These are phyloP conservation scores for Cheiracanthium punctorium DNA, from an alignment of 2,888 invertebrate genomes.

Conservation along the genomic window DNA sequence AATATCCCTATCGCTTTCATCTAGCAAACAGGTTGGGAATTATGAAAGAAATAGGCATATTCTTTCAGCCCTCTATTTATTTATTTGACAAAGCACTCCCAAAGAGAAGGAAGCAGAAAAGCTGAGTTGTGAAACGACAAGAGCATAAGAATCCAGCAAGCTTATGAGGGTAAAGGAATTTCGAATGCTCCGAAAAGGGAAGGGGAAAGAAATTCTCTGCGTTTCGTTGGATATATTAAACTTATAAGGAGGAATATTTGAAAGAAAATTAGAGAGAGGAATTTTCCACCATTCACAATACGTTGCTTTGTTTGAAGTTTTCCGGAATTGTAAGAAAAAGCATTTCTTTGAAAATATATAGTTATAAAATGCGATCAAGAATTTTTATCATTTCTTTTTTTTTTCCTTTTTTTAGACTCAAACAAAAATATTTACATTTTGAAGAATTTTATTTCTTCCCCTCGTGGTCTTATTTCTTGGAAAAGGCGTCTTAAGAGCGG, in stretches of 20 bases:
- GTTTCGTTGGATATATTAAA: slow-evolving; percentile 1
- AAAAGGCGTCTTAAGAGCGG: too few relatives aligned
- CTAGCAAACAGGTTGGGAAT: not conserved
- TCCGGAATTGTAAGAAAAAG: not conserved
- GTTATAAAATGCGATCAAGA: too few relatives aligned
- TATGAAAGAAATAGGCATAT: not conserved
- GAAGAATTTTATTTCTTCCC: too few relatives aligned
- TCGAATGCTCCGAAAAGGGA: not conserved
- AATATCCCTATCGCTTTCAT: not conserved
- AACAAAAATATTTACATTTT: too few relatives aligned
- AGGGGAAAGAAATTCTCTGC: not conserved
- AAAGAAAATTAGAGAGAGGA: slow-evolving; percentile 4
- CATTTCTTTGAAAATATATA: not conserved
- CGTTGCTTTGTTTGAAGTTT: not conserved
- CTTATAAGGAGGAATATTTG: slow-evolving; percentile 4
- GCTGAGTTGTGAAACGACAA: not conserved
- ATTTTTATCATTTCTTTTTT: too few relatives aligned
- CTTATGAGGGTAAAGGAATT: not conserved
- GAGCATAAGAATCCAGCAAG: not conserved
- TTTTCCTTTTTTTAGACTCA: too few relatives aligned
- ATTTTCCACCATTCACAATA: not conserved
- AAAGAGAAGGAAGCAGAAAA: not conserved
- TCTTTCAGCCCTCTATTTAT: not conserved
- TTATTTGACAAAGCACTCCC: not conserved
- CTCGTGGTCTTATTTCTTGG: too few relatives aligned